These are phyloP conservation scores for Eulacestoma nigropectus DNA, from an alignment of 2,113 vertebrate genomes.

Conservation along the genomic window DNA sequence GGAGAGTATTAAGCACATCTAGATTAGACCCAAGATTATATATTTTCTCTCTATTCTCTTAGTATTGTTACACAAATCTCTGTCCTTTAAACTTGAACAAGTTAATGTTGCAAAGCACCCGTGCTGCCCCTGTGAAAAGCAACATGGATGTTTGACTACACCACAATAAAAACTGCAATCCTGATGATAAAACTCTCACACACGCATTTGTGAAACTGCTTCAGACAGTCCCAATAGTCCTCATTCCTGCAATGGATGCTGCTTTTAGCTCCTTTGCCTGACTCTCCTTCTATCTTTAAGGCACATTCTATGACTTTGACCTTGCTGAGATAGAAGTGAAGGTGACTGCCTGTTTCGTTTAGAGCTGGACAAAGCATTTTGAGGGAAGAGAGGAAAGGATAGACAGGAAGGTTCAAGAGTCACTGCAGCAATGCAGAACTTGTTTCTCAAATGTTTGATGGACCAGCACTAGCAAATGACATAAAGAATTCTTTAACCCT, in stretches of 20 bases:
- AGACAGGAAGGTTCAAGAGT: neutral
- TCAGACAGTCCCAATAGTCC: neutral
- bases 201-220: neutral
- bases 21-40: neutral
- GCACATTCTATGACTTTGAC: neutral
- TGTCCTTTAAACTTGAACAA: neutral
- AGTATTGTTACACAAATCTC: neutral
- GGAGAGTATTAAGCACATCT: neutral
- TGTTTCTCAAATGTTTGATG: neutral
- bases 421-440: neutral
- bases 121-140: neutral
- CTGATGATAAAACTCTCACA: neutral
- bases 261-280: neutral
- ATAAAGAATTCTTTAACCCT: neutral
- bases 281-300: neutral
- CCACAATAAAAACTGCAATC: neutral
- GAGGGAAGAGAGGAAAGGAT: neutral
- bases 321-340: neutral
- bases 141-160: neutral
- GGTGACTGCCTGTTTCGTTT: neutral
- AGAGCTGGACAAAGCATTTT: neutral
- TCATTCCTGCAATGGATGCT: neutral
- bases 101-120: neutral
- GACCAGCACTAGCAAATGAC: neutral
- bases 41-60: neutral